A percentile compares a stretch with the other conserved stretches of the same genome.
phyloP scores from a whole-genome alignment of 2,888 invertebrate genomes.

The Pelosia muscerda region DNA sequence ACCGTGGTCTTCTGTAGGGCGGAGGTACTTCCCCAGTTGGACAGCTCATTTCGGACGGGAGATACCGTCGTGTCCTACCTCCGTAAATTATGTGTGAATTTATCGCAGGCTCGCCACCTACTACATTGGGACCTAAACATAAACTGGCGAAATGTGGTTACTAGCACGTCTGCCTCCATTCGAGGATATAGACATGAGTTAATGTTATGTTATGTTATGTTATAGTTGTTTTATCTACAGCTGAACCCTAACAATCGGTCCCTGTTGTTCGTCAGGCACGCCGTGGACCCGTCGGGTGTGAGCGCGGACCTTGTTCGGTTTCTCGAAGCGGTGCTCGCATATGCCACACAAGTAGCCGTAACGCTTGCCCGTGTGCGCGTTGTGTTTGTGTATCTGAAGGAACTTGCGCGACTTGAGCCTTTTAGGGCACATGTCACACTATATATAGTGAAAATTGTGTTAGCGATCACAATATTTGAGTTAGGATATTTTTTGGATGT shows the following conservation, averaged over 20 bases:
- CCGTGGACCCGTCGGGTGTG: slow-evolving; percentile 77
- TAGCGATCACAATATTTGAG: not conserved
- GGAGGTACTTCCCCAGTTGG: too few species aligned
- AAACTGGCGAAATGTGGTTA: too few species aligned
- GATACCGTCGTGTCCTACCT: too few species aligned
- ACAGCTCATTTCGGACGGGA: too few species aligned
- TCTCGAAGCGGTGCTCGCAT: slow-evolving; percentile 79
- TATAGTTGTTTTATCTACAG: slow-evolving; percentile 53
- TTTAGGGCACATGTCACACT: slow-evolving; percentile 83
- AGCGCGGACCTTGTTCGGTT: slow-evolving; percentile 80
- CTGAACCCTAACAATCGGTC: slow-evolving; percentile 71
- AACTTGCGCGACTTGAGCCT: slow-evolving; percentile 79
- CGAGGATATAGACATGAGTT: too few species aligned
- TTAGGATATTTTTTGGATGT: too few species aligned
- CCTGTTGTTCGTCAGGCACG: slow-evolving; percentile 69
- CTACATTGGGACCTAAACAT: too few species aligned
- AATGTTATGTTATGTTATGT: too few species aligned
- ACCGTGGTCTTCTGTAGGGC: too few species aligned
- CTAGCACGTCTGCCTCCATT: too few species aligned
- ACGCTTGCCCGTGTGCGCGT: slow-evolving; percentile 77
- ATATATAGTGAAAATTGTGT: slow-evolving; percentile 14
- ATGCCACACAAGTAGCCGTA: slow-evolving; percentile 77
- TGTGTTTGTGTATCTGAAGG: slow-evolving; percentile 81
- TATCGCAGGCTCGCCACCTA: too few species aligned
- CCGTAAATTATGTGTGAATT: too few species aligned